phyloP scores from a whole-genome alignment of 1,140 invertebrate genomes.

The Fopius arisanus region DNA sequence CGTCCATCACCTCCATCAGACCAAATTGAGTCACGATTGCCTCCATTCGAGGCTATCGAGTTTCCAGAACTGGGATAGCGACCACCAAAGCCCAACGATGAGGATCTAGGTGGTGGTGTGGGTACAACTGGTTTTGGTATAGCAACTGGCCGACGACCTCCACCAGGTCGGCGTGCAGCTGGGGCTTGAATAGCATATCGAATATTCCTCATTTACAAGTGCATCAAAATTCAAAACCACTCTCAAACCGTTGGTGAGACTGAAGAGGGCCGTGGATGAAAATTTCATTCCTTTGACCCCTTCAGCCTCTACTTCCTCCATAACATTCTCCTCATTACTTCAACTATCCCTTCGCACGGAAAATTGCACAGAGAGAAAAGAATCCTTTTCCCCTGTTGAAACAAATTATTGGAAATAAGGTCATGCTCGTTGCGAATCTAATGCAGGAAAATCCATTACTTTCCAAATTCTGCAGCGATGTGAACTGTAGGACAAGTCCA shows the following conservation, averaged over 20 bases:
- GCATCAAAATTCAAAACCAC: neutral
- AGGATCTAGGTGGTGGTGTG: constrained; percentile 29
- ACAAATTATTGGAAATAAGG: too few species aligned
- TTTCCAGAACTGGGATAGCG: constrained; percentile 22
- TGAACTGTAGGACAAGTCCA: too few species aligned
- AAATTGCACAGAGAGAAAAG: too few species aligned
- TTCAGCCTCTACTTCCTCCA: neutral
- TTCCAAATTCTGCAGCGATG: too few species aligned
- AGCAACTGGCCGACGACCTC: neutral
- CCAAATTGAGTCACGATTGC: constrained; percentile 21
- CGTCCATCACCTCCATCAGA: constrained; percentile 1
- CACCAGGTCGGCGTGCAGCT: constrained; percentile 19
- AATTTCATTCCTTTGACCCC: neutral
- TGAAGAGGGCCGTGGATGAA: neutral
- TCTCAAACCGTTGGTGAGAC: neutral
- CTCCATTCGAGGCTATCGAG: constrained; percentile 24
- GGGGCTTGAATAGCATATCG: constrained; percentile 27
- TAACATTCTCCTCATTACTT: neutral
- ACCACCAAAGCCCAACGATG: constrained; percentile 21
- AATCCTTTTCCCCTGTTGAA: too few species aligned
- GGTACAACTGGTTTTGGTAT: constrained; percentile 15
- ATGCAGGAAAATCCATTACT: too few species aligned
- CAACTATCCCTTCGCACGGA: neutral
- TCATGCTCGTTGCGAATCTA: too few species aligned
- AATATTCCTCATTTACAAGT: neutral